Conservation (phyloP, 1,140 invertebrate species). For the Drosophila quadrilineata region DNA sequence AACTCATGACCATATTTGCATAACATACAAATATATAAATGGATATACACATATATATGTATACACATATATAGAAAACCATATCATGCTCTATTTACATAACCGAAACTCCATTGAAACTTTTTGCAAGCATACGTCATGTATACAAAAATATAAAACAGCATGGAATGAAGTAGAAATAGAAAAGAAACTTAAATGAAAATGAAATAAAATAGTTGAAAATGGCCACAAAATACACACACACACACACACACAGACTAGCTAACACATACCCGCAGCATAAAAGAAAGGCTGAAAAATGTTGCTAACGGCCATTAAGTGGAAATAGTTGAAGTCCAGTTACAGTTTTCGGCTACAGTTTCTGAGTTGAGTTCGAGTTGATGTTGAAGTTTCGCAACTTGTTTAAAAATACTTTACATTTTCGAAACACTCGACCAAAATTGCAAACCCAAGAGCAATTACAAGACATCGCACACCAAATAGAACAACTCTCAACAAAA, state of each 20-base stretch:
- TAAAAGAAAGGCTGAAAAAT: no score
- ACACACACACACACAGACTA: no score
- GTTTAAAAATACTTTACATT: constrained; percentile 37
- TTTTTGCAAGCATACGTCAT: constrained; percentile 48
- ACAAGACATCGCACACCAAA: constrained; percentile 21
- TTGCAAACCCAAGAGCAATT: constrained; percentile 48
- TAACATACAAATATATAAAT: no score
- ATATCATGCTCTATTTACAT: constrained; percentile 49
- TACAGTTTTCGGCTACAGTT: no score
- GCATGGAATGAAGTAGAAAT: constrained; percentile 19
- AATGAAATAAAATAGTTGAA: constrained; percentile 12
- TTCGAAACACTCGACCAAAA: constrained; percentile 8
- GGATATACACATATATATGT: no score
- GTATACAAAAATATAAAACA: constrained; percentile 29
- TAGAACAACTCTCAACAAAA: constrained; percentile 25
- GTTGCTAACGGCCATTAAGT: constrained; percentile 52
- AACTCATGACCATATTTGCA: constrained; percentile 33
- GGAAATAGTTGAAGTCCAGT: constrained; percentile 34
- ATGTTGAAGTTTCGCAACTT: constrained; percentile 39
- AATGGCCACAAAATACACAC: no score
- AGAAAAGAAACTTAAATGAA: constrained; percentile 10
- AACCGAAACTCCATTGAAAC: constrained; percentile 44
- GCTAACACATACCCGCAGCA: no score
- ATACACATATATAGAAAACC: constrained; percentile 36
- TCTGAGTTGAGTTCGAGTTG: no score